These are phyloP conservation scores for Phragmatobia fuliginosa DNA, from an alignment of 2,888 invertebrate species.

Conservation along the genomic window DNA sequence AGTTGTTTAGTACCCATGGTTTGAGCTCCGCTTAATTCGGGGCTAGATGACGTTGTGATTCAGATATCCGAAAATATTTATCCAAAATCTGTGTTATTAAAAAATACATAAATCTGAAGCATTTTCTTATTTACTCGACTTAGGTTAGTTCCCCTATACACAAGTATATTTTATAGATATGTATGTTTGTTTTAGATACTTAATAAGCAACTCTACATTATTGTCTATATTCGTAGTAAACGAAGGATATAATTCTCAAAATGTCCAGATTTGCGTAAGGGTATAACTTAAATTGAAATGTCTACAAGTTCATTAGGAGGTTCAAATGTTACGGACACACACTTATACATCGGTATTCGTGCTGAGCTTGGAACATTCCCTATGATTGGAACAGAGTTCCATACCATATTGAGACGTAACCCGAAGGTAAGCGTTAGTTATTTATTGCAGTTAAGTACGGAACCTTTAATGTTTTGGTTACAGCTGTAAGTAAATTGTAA, in stretches of 20 bases:
- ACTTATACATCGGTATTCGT: constrained; percentile 44
- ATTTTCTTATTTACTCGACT: too few relatives aligned
- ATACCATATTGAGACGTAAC: constrained; percentile 51
- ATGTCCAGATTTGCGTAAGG: constrained; percentile 33
- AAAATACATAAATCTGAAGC: too few relatives aligned
- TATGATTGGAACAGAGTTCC: constrained; percentile 53
- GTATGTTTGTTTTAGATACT: not conserved
- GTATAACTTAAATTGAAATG: constrained; percentile 33
- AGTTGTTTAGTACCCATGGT: too few relatives aligned
- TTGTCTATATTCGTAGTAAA: not conserved
- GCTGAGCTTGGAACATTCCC: constrained; percentile 49
- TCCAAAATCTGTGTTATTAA: too few relatives aligned
- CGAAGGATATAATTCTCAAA: not conserved
- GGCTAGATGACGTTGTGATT: too few relatives aligned
- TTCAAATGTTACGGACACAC: constrained; percentile 39
- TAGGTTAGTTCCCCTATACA: too few relatives aligned
- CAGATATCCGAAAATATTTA: too few relatives aligned
- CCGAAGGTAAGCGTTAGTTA: constrained; percentile 25
- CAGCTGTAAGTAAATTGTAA: constrained; percentile 7
- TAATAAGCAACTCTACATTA: not conserved
- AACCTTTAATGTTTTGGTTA: constrained; percentile 6
- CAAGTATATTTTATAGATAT: too few relatives aligned
- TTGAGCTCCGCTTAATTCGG: too few relatives aligned
- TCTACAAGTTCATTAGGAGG: constrained; percentile 45
- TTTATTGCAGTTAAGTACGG: constrained; percentile 30